Conservation (phyloP, 2,797 vertebrate species). For the Enteromius argenteus region DNA sequence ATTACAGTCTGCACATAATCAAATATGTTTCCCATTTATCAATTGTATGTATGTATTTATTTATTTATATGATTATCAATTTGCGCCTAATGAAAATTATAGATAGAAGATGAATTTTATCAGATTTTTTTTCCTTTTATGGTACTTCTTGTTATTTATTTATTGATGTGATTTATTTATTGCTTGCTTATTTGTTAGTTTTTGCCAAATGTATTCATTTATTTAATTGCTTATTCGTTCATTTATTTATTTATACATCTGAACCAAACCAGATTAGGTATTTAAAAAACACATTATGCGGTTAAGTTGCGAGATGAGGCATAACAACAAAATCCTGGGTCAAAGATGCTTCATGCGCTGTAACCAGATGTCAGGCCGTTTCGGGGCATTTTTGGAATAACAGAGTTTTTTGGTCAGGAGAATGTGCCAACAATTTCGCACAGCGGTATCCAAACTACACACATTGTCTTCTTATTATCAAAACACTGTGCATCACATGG, state of each 20-base stretch:
- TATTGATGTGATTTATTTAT: background rate
- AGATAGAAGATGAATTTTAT: background rate
- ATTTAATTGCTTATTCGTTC: background rate
- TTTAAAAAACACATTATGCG: constrained; percentile 40
- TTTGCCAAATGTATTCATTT: too few relatives aligned
- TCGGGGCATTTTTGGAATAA: constrained; percentile 57
- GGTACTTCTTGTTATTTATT: background rate
- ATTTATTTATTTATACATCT: background rate
- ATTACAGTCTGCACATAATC: background rate
- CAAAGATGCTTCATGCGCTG: constrained; percentile 39
- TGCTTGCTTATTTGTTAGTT: background rate
- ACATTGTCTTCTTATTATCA: constrained; percentile 55
- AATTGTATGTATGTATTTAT: background rate
- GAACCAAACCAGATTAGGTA: constrained; percentile 23
- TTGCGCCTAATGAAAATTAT: background rate
- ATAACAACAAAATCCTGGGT: constrained; percentile 40
- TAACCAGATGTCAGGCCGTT: constrained; percentile 55
- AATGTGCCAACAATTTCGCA: constrained; percentile 58
- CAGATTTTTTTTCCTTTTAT: background rate
- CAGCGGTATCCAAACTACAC: constrained; percentile 55
- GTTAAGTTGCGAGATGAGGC: constrained; percentile 32
- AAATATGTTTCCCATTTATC: background rate
- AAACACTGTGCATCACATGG: constrained; percentile 57
- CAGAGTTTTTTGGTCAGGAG: constrained; percentile 51
- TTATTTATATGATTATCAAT: too few relatives aligned